These are phyloP conservation scores for Rallus crepitans DNA, from an alignment of 2,797 vertebrate genomes.

Conservation along the genomic window DNA sequence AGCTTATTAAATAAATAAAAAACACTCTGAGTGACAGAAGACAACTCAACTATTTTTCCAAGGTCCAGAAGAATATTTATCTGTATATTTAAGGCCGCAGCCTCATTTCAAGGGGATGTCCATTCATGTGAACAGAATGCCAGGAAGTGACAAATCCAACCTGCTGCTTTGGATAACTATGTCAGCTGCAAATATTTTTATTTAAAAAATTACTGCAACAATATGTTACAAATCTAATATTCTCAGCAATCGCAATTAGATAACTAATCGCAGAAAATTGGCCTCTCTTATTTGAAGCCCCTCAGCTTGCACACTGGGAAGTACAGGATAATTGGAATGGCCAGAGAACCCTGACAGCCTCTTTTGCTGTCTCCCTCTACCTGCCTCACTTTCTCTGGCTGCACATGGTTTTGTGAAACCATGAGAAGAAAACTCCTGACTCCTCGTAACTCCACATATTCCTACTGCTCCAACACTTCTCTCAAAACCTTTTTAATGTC, in stretches of 20 bases:
- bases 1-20: background rate
- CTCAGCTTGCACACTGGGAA: background rate
- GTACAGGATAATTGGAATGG: background rate
- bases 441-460: background rate
- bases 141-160: background rate
- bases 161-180: background rate
- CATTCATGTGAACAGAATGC: background rate
- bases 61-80: background rate
- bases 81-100: background rate
- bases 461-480: background rate
- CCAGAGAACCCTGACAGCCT: background rate
- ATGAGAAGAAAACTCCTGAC: background rate
- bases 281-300: background rate
- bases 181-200: background rate
- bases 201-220: background rate
- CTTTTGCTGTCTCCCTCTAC: background rate
- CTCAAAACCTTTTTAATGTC: background rate
- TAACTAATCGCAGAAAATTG: background rate
- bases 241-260: background rate
- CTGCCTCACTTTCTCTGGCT: background rate
- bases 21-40: background rate
- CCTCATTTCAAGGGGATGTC: background rate
- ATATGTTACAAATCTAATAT: background rate
- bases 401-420: background rate
- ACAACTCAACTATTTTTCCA: background rate